A percentile compares a stretch with the other conserved stretches of the same genome.
Conservation (phyloP, 2,888 invertebrate genomes). For the Drosophila greeni region DNA sequence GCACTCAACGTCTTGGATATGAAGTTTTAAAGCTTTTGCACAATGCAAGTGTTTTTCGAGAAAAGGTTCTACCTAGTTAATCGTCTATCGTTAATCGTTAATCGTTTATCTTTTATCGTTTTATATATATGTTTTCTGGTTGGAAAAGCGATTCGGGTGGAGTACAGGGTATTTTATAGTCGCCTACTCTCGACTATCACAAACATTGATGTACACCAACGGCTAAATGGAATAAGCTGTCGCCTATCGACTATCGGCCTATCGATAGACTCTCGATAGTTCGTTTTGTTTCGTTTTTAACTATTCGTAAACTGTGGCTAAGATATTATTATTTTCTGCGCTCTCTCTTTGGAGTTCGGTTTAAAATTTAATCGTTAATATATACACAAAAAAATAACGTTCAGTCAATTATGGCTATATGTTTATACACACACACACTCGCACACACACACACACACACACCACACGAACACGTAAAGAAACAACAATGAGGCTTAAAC, state of each 20-base stretch:
- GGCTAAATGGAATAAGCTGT: slow-evolving; percentile 23
- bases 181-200: slow-evolving; percentile 50
- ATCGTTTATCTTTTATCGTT: neutral
- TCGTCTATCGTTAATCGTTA: slow-evolving; percentile 6
- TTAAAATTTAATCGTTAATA: slow-evolving; percentile 62
- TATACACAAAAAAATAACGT: slow-evolving; percentile 65
- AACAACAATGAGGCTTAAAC: slow-evolving; percentile 47
- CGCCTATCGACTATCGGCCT: neutral
- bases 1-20: slow-evolving; percentile 26
- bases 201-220: slow-evolving; percentile 32
- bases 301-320: slow-evolving; percentile 29
- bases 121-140: neutral
- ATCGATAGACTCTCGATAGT: slow-evolving; percentile 2
- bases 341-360: slow-evolving; percentile 41
- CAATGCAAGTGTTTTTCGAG: slow-evolving; percentile 24
- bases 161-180: slow-evolving; percentile 50
- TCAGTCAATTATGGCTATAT: slow-evolving; percentile 69
- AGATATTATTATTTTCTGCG: slow-evolving; percentile 9
- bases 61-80: slow-evolving; percentile 18
- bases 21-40: slow-evolving; percentile 37
- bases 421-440: neutral
- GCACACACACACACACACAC: slow-evolving; percentile 16
- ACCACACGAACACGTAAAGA: slow-evolving; percentile 43
- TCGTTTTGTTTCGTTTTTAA: neutral
- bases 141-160: slow-evolving; percentile 18